These are phyloP conservation scores for Linurgus olivaceus DNA, from an alignment of 2,797 vertebrate species.

Conservation along the genomic window DNA sequence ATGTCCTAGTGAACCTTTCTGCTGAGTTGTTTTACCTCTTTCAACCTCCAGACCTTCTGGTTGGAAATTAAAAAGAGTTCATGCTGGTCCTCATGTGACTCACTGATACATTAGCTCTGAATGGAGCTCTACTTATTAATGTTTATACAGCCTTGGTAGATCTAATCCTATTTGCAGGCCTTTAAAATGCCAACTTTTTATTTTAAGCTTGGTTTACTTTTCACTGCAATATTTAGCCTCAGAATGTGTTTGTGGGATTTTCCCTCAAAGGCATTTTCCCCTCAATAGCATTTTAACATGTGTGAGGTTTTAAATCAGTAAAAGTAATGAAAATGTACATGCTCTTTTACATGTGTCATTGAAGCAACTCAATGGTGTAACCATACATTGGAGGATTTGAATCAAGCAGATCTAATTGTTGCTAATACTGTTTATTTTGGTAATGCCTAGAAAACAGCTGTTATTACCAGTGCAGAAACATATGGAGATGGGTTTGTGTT, in stretches of 20 bases:
- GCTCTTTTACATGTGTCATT: background rate
- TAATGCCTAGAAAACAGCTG: background rate
- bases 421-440: background rate
- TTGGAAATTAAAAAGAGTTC: background rate
- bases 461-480: background rate
- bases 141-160: background rate
- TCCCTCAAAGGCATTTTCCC: background rate
- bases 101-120: background rate
- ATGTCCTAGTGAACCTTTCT: background rate
- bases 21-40: background rate
- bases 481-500: background rate
- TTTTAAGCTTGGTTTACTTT: conserved; percentile 1
- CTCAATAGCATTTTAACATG: background rate
- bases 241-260: background rate
- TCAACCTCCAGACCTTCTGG: background rate
- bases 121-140: background rate
- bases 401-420: background rate
- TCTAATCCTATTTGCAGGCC: background rate
- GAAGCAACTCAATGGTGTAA: background rate
- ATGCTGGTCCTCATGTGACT: background rate
- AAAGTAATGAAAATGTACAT: background rate
- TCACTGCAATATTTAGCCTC: background rate
- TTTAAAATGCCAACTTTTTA: conserved; percentile 16
- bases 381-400: background rate
- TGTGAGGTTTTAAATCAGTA: background rate